A percentile compares a stretch with the other conserved stretches of the same genome.
Evolutionary conservation across 35 echinoderm and acorn worm genomes (phyloP).

Genomic region (Diadema setosum): DNA sequence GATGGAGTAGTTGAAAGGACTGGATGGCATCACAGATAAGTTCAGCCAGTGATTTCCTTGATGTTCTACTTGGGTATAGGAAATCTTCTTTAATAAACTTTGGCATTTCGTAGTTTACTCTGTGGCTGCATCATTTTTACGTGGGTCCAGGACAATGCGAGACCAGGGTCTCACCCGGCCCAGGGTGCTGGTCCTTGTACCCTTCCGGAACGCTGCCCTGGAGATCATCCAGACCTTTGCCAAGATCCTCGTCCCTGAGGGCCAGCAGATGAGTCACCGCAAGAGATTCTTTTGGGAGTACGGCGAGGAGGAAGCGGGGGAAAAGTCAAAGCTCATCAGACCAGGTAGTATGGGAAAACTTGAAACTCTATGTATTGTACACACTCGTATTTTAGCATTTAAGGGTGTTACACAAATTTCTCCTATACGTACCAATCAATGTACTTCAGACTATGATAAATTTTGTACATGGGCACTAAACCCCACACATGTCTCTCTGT

Average conservation of each 20-base stretch:
- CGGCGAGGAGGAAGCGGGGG: conserved; percentile 13
- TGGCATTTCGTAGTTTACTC: not conserved
- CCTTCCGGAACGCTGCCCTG: conserved; percentile 71
- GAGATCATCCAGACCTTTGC: conserved; percentile 80
- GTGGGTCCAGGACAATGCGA: conserved; percentile 59
- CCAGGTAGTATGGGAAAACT: no score
- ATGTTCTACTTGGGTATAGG: not conserved
- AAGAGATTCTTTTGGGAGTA: conserved; percentile 91
- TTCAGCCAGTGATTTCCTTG: not conserved
- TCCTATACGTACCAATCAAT: no score
- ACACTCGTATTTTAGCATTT: no score
- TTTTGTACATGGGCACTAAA: no score
- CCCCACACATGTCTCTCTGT: no score
- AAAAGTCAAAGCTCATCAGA: conserved; percentile 32
- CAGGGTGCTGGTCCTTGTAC: conserved; percentile 79
- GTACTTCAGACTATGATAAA: no score
- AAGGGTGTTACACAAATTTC: no score
- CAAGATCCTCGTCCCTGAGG: conserved; percentile 57
- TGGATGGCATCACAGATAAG: not conserved
- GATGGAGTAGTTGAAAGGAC: not conserved
- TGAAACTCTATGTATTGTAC: no score
- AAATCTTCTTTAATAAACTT: not conserved
- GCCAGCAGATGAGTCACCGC: conserved; percentile 67
- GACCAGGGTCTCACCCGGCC: conserved; percentile 96
- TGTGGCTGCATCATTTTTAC: not conserved